Evolutionary conservation across 2,888 invertebrate genomes (phyloP), one percentile per base, ranked within the genome.

Genomic region (Idaea biselata): DNA sequence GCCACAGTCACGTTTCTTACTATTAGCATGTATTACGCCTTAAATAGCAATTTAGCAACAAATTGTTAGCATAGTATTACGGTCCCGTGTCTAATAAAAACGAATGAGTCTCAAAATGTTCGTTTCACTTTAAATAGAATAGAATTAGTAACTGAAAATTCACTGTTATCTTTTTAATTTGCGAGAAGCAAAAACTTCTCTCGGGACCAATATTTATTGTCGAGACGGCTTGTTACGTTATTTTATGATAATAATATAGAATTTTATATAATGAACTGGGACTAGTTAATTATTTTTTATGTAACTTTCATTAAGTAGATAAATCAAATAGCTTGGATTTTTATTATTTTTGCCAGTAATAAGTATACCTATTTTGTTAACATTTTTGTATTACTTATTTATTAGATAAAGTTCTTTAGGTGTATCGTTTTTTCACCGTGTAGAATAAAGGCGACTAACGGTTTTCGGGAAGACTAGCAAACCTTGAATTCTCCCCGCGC

Each of bases 91-190:
- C 44, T 44, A 44, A 44, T 44, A 44, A 44, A 44, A 44, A 44
- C 44, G 44, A 44, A 44, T 44, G 44, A 44, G 44, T 44, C 44
- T 44, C 44, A 44, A 44, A 44, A 44, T 44, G 44, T 44, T 44
- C 44, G 44, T 11, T 5, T 44, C 8, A 11, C 14, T 44, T 44
- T 44, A 44, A 44, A 44, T 44, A 44, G 44, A 44, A 44, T 44
- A 44, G 44, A 44, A 44, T 44, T 44, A 44, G 11, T 44, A 44
- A 44, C 44, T 44, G 44, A 44, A 44, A 44, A 44, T 44, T 44
- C 44, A 14, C 44, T 44, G 44, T 44, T 44, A 44, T 44, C 44
- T 44, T 44, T 44, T 44, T 44, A 44, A 44, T 44, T 44, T 44
- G 44, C 44, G 44, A 7, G 44, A 44, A 8, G 44, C 44, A 14